Evolutionary conservation across 2,113 vertebrate genomes (phyloP).

Genomic region (Clupea harengus): DNA sequence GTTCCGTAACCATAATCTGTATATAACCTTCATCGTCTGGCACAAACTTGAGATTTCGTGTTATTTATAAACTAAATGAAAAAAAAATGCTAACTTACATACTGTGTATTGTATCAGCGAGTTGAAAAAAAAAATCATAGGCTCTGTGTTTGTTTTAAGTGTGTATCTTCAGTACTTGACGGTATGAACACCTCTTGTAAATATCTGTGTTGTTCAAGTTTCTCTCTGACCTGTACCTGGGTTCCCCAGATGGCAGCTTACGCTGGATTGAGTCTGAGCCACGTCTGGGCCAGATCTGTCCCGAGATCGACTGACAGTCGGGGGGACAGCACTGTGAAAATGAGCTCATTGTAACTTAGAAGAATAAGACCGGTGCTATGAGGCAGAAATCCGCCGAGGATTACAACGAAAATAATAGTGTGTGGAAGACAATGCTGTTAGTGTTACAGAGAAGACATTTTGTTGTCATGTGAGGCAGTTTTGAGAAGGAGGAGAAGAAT

Average conservation of each 20-base stretch:
- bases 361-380: slow-evolving; percentile 38
- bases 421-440: slow-evolving; percentile 46
- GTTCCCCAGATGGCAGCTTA: background rate
- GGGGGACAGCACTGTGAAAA: slow-evolving; percentile 43
- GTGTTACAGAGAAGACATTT: slow-evolving; percentile 42
- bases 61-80: background rate
- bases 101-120: background rate
- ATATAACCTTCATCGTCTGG: background rate
- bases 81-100: background rate
- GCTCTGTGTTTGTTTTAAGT: slow-evolving; percentile 9
- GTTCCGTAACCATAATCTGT: background rate
- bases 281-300: background rate
- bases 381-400: slow-evolving; percentile 38
- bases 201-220: slow-evolving; percentile 62
- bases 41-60: slow-evolving; percentile 12
- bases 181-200: slow-evolving; percentile 44
- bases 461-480: slow-evolving; percentile 45
- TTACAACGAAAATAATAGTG: slow-evolving; percentile 36
- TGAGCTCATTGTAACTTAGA: slow-evolving; percentile 43
- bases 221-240: slow-evolving; percentile 54
- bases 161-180: slow-evolving; percentile 11
- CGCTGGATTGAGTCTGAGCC: background rate
- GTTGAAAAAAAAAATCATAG: background rate
- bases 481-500: slow-evolving; percentile 43
- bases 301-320: background rate